Evolutionary conservation across 2,113 vertebrate genomes (phyloP), one percentile per base, ranked within the genome.

Genomic region (Calcarius ornatus): DNA sequence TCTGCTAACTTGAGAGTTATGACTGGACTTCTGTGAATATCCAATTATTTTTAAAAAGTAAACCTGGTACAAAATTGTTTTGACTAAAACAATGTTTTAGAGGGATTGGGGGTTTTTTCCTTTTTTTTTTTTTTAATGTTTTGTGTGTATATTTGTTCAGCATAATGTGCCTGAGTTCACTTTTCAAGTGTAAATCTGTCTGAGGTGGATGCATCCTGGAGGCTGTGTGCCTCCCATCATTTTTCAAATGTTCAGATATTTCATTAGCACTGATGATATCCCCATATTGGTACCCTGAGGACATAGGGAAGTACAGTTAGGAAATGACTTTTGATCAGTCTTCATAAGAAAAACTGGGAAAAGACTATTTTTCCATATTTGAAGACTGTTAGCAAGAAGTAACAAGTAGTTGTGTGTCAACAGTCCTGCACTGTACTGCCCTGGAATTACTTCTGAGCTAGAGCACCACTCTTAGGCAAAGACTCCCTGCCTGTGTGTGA

Each of bases 81-180:
- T 59, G n/a, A 22, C 27, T 47, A 2, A 30, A 87, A 25, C 23
- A 64, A 0, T 77, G 15, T 40, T 76, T 60, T 40, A 22, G 13
- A 5, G 20, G 0, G 13, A 5, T 31, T 45, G 2, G 54, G 1
- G 6, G 10, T 24, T 33, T 23, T n/a, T 51, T 17, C 5, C 28
- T 19, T 6, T 53, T 19, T 11, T 31, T 17, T 25, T 9, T 31
- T 84, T 54, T 54, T 15, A 7, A 10, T 54, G 8, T 69, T 81
- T 90, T 42, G 22, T 8, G 11, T 14, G 27, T 66, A 19, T 2
- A 0, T 17, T 64, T 79, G 37, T 78, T 84, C 42, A 63, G 1
- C 43, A 15, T 50, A 47, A 27, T 2, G 9, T 78, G 33, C 45
- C 45, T 72, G 40, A 43, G 37, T 80, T 93, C n/a, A 33, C 40